These are phyloP conservation scores for Zhengitettix transpicula DNA, from an alignment of 2,888 invertebrate species.

Conservation along the genomic window DNA sequence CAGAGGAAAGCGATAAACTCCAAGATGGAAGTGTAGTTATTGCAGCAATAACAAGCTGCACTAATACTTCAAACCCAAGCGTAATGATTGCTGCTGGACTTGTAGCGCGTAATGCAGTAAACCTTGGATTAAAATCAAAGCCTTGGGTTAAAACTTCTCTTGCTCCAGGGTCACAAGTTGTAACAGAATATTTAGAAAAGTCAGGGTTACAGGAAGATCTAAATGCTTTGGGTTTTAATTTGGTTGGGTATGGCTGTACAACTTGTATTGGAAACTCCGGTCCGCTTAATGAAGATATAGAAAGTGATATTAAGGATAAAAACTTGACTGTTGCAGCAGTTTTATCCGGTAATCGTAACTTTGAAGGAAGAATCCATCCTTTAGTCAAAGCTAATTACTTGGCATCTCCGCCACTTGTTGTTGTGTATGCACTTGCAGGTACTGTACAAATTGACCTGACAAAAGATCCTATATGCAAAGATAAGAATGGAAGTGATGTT, in stretches of 20 bases:
- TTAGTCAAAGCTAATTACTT: constrained; percentile 4
- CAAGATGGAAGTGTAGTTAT: neutral
- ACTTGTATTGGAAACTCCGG: constrained; percentile 1
- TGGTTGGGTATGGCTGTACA: constrained; percentile 1
- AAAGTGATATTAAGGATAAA: neutral
- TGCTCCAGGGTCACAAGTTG: neutral
- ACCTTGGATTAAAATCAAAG: neutral
- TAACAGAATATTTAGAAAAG: neutral
- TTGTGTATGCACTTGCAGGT: constrained; percentile 5
- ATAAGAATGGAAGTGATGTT: constrained; percentile 6
- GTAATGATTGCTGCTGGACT: neutral
- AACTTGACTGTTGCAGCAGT: constrained; percentile 5
- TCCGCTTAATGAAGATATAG: neutral
- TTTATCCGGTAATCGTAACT: constrained; percentile 9
- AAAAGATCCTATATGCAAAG: neutral
- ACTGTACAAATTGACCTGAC: neutral
- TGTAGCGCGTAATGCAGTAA: neutral
- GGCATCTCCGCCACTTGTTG: constrained; percentile 7
- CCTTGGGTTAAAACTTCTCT: neutral
- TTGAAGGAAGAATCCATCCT: constrained; percentile 9
- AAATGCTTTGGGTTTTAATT: neutral
- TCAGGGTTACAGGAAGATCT: neutral
- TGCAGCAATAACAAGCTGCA: neutral
- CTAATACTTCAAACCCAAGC: neutral
- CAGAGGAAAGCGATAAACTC: neutral